These are phyloP conservation scores for Mizuhopecten yessoensis DNA, from an alignment of 1,140 invertebrate species.

Conservation along the genomic window DNA sequence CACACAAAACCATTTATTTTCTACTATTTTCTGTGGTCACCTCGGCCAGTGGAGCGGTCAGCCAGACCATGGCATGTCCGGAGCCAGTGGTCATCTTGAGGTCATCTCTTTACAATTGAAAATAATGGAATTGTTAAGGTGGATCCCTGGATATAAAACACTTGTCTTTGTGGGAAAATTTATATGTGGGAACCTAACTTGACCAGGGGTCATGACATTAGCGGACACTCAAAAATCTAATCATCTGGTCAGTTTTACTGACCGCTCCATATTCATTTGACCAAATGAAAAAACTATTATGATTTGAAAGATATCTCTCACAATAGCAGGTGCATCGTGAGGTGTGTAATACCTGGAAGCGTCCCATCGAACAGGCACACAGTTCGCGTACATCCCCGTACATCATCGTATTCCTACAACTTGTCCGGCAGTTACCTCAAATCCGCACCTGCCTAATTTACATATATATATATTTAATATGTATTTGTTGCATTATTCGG, in stretches of 20 bases:
- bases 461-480: too few relatives aligned
- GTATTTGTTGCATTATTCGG: too few relatives aligned
- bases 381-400: too few relatives aligned
- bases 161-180: constrained; percentile 57
- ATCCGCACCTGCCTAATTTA: too few relatives aligned
- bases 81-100: constrained; percentile 54
- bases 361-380: background rate
- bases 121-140: constrained; percentile 53
- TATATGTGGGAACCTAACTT: constrained; percentile 59
- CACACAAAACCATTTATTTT: constrained; percentile 35
- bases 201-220: constrained; percentile 55
- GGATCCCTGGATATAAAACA: constrained; percentile 51
- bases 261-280: constrained; percentile 3
- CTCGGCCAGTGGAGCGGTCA: constrained; percentile 44
- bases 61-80: constrained; percentile 51
- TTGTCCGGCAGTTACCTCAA: too few relatives aligned
- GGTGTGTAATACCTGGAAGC: background rate
- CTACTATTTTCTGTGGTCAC: constrained; percentile 26
- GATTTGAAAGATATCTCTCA: background rate
- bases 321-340: background rate
- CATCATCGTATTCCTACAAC: too few relatives aligned
- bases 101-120: constrained; percentile 50
- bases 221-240: constrained; percentile 50
- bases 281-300: constrained; percentile 35
- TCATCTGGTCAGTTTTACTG: constrained; percentile 5